These are phyloP conservation scores for Myanophis thanlyinensis DNA, from an alignment of 2,113 vertebrate genomes.

Conservation along the genomic window DNA sequence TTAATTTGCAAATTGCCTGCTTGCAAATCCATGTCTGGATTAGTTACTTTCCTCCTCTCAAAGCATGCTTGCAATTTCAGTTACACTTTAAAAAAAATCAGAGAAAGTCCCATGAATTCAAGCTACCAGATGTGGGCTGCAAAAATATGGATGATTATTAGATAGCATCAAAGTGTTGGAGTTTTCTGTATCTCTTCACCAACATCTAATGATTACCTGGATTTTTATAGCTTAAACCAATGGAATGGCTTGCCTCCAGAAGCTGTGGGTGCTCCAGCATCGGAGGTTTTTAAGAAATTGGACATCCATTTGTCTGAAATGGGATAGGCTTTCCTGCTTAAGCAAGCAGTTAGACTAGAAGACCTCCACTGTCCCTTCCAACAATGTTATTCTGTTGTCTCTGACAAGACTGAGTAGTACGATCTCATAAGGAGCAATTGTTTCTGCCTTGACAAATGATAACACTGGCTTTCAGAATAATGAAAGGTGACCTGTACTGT, in stretches of 20 bases:
- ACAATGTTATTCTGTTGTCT: background rate
- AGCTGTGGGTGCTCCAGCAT: background rate
- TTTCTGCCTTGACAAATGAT: background rate
- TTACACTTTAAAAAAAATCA: background rate
- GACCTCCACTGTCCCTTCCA: background rate
- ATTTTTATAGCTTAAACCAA: background rate
- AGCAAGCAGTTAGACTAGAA: background rate
- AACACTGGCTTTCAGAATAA: background rate
- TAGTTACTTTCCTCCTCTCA: conserved; percentile 39
- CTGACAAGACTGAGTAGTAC: conserved; percentile 50
- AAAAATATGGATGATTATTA: background rate
- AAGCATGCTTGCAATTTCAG: conserved; percentile 42
- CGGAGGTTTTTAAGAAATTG: background rate
- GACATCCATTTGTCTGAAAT: background rate
- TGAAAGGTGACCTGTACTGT: background rate
- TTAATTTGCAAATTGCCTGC: conserved; percentile 73
- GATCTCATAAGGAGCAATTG: conserved; percentile 37
- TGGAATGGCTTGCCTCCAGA: background rate
- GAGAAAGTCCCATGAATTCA: conserved; percentile 43
- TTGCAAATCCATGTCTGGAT: conserved; percentile 60
- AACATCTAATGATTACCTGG: background rate
- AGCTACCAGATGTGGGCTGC: background rate
- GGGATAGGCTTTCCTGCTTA: background rate
- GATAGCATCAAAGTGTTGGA: background rate
- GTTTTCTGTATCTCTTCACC: background rate